Percentiles rank a stretch among this genome's conserved stretches.
Evolutionary conservation across 2,113 vertebrate species (phyloP).

Genomic region (Marmota flaviventris): DNA sequence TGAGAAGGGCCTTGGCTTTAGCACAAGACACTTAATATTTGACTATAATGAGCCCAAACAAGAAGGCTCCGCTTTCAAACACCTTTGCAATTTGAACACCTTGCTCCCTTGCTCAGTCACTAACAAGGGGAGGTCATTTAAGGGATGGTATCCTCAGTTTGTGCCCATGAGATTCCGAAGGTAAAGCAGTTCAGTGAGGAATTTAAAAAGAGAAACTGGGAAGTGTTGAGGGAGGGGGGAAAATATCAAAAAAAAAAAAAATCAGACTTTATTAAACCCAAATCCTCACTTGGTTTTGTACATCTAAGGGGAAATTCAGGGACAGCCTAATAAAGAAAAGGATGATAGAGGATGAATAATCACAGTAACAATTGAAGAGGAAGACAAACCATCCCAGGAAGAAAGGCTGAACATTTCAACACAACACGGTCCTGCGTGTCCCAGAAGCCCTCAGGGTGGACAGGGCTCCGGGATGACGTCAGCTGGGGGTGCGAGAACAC

Average conservation of each 20-base stretch:
- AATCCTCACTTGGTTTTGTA: background rate
- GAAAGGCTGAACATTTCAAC: background rate
- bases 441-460: background rate
- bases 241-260: background rate
- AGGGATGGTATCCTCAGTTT: background rate
- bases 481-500: background rate
- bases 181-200: background rate
- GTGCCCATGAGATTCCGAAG: background rate
- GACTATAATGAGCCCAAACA: background rate
- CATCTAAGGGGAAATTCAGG: background rate
- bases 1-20: background rate
- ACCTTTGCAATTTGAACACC: background rate
- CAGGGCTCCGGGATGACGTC: background rate
- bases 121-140: slow-evolving; percentile 23
- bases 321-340: background rate
- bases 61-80: background rate
- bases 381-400: background rate
- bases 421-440: background rate
- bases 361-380: background rate
- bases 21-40: background rate
- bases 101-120: background rate
- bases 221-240: background rate
- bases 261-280: background rate
- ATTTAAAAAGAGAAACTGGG: background rate
- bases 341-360: background rate